Evolutionary conservation across 37 sponge, comb jelly and placozoan genomes (phyloP).

Genomic region (Dysidea cf. avara): DNA sequence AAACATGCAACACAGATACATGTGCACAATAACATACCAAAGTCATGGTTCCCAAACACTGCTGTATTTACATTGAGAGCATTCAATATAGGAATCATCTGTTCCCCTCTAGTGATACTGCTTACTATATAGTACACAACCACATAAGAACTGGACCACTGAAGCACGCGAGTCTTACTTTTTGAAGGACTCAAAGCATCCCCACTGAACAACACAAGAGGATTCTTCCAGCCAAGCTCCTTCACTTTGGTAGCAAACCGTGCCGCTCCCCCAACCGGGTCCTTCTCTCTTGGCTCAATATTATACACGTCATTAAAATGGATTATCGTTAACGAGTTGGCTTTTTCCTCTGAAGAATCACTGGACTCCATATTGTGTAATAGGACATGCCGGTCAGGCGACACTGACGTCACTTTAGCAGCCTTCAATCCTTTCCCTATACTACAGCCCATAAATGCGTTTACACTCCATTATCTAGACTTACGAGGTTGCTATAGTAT

Average conservation of each 20-base stretch:
- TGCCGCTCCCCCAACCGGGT: conserved; percentile 82
- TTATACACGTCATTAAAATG: conserved; percentile 92
- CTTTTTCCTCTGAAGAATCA: neutral
- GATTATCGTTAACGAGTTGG: conserved; percentile 45
- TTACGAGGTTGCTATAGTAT: no score
- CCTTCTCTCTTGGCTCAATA: conserved; percentile 64
- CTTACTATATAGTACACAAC: conserved; percentile 50
- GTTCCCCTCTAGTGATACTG: conserved; percentile 62
- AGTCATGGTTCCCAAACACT: conserved; percentile 86
- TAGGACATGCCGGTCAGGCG: no score
- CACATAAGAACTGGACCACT: neutral
- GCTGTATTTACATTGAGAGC: conserved; percentile 55
- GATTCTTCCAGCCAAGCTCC: conserved; percentile 29
- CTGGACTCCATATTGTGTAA: neutral
- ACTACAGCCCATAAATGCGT: no score
- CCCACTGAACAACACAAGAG: conserved; percentile 78
- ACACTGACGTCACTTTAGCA: no score
- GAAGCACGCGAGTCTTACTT: conserved; percentile 40
- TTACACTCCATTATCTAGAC: no score
- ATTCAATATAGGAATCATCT: conserved; percentile 85
- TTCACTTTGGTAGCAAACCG: conserved; percentile 62
- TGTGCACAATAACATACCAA: conserved; percentile 50
- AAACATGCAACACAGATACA: no score
- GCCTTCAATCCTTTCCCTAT: no score
- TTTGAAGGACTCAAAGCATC: conserved; percentile 76